Evolutionary conservation across 2,797 vertebrate genomes (phyloP).

Genomic region (Pseudomugil tenellus): DNA sequence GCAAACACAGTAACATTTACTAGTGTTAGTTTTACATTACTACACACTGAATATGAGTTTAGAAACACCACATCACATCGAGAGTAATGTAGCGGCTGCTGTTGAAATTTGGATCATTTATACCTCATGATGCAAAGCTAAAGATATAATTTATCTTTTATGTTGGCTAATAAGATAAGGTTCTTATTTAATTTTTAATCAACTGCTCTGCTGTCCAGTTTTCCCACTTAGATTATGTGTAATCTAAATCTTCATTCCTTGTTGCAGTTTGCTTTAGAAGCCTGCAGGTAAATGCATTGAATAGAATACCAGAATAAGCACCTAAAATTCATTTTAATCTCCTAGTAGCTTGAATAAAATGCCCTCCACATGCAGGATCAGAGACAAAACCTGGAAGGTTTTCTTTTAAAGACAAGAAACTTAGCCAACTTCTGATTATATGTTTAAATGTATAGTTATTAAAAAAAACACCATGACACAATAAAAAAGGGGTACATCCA

Average conservation of each 20-base stretch:
- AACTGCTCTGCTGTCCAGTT: background rate
- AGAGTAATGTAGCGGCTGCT: background rate
- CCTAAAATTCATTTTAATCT: background rate
- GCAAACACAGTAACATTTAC: no score
- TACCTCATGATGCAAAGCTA: background rate
- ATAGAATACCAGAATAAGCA: background rate
- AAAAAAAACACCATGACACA: background rate
- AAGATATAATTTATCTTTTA: background rate
- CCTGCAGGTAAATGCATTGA: no score
- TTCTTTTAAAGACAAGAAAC: no score
- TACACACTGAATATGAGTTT: background rate
- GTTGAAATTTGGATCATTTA: background rate
- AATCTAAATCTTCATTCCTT: no score
- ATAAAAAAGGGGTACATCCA: background rate
- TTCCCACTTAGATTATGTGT: no score
- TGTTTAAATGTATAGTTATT: background rate
- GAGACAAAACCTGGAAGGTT: no score
- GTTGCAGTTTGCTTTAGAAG: no score
- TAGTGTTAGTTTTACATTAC: background rate
- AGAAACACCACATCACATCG: background rate
- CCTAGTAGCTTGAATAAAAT: no score
- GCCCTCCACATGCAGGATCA: no score
- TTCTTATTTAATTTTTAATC: background rate
- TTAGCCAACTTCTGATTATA: no score
- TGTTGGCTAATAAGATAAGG: background rate